These are phyloP conservation scores for Anthopleura sola DNA, from an alignment of 64 coral and sea anemone species.

Conservation along the genomic window DNA sequence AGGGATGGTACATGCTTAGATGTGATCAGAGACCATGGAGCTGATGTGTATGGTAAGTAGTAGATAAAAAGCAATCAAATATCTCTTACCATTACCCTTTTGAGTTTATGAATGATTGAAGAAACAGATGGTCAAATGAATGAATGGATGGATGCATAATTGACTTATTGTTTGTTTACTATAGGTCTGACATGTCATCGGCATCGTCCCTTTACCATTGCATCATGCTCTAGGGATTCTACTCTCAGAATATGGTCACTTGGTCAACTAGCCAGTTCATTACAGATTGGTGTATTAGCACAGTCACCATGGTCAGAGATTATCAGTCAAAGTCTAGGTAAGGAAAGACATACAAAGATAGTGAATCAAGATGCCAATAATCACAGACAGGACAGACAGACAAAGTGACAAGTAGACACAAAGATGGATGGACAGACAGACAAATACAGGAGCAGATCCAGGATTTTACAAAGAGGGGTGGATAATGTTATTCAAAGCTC, in stretches of 20 bases:
- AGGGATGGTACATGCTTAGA: slow-evolving; percentile 85
- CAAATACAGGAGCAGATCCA: too few relatives aligned
- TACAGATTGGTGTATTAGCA: slow-evolving; percentile 76
- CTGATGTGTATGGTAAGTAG: slow-evolving; percentile 95
- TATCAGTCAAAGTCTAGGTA: slow-evolving; percentile 69
- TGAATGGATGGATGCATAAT: background rate
- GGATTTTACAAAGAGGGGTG: too few relatives aligned
- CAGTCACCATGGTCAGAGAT: slow-evolving; percentile 60
- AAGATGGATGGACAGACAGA: background rate
- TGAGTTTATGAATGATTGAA: too few relatives aligned
- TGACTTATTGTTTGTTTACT: background rate
- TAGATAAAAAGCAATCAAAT: background rate
- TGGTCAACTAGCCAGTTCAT: slow-evolving; percentile 43
- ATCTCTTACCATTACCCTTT: background rate
- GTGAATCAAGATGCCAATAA: background rate
- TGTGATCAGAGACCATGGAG: slow-evolving; percentile 89
- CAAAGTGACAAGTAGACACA: too few relatives aligned
- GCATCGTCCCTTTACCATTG: slow-evolving; percentile 81
- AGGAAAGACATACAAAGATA: background rate
- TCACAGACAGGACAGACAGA: background rate
- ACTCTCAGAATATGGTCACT: slow-evolving; percentile 87
- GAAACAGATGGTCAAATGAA: background rate
- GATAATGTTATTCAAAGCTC: too few relatives aligned
- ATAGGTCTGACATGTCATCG: slow-evolving; percentile 87
- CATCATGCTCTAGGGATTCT: slow-evolving; percentile 93